phyloP scores from a whole-genome alignment of 92 coral and sea anemone genomes.

The Muricea muricata region DNA sequence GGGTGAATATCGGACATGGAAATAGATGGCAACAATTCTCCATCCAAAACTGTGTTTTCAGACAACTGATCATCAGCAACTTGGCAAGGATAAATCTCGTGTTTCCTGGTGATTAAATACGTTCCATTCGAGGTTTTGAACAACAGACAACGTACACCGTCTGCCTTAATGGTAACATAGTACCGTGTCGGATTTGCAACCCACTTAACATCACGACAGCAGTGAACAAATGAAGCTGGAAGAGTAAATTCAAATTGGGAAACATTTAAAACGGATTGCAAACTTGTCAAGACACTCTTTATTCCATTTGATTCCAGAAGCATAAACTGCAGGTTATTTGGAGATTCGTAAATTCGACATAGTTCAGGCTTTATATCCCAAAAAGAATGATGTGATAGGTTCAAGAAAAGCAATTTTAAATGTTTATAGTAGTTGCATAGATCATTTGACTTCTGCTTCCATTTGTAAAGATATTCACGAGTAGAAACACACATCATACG shows the following conservation, averaged over 20 bases:
- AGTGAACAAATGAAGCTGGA: conserved; percentile 25
- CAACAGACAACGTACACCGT: conserved; percentile 31
- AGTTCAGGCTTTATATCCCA: too few species aligned
- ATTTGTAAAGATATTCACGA: not conserved
- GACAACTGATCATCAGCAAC: not conserved
- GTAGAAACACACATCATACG: conserved; percentile 17
- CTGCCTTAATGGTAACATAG: conserved; percentile 13
- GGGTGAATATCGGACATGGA: conserved; percentile 14
- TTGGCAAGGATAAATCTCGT: conserved; percentile 17
- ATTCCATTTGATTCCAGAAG: not conserved
- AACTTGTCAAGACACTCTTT: not conserved
- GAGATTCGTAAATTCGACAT: not conserved
- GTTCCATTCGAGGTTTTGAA: not conserved
- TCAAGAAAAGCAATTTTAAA: not conserved
- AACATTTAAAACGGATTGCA: conserved; percentile 21
- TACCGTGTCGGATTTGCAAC: conserved; percentile 9
- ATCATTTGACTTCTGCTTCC: not conserved
- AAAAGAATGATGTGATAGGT: too few species aligned
- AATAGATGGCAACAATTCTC: conserved; percentile 26
- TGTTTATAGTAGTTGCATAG: conserved; percentile 5
- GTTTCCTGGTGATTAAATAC: conserved; percentile 2
- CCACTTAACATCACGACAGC: conserved; percentile 27
- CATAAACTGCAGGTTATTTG: not conserved
- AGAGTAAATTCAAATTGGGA: conserved; percentile 10
- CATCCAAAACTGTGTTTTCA: conserved; percentile 10